These are phyloP conservation scores for Harpalus rubripes DNA, from an alignment of 2,888 invertebrate genomes.

Conservation along the genomic window DNA sequence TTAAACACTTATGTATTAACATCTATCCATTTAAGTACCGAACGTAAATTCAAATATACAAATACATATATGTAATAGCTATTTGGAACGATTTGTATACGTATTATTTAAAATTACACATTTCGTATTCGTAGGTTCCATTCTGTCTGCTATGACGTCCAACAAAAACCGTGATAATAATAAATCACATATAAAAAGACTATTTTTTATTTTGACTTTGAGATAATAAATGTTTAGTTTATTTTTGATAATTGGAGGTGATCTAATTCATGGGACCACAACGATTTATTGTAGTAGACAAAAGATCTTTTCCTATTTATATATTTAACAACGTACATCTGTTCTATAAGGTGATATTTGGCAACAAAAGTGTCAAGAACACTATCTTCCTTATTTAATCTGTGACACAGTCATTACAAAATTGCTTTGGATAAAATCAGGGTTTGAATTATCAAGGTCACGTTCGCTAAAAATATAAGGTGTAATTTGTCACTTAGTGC, in stretches of 20 bases:
- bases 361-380: conserved; percentile 11
- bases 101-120: conserved; percentile 1
- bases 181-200: conserved; percentile 20
- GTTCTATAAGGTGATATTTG: conserved; percentile 31
- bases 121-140: conserved; percentile 19
- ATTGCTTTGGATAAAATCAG: conserved; percentile 25
- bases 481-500: conserved; percentile 39
- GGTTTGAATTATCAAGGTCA: conserved; percentile 41
- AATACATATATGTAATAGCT: not conserved
- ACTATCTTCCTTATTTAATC: conserved; percentile 28
- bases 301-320: conserved; percentile 39
- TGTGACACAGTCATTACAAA: conserved; percentile 43
- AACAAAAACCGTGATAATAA: not conserved
- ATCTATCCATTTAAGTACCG: not conserved
- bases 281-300: conserved; percentile 35
- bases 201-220: not conserved
- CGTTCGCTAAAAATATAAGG: conserved; percentile 40
- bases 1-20: not conserved
- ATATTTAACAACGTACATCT: conserved; percentile 33
- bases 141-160: not conserved
- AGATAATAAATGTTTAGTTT: conserved; percentile 17
- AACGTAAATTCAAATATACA: not conserved
- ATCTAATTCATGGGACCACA: conserved; percentile 12
- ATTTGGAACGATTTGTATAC: not conserved
- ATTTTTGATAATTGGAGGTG: conserved; percentile 49